Percentiles rank a stretch among this genome's conserved stretches.
phyloP scores from a whole-genome alignment of 2,888 invertebrate species.

The Corbicula japonica region DNA sequence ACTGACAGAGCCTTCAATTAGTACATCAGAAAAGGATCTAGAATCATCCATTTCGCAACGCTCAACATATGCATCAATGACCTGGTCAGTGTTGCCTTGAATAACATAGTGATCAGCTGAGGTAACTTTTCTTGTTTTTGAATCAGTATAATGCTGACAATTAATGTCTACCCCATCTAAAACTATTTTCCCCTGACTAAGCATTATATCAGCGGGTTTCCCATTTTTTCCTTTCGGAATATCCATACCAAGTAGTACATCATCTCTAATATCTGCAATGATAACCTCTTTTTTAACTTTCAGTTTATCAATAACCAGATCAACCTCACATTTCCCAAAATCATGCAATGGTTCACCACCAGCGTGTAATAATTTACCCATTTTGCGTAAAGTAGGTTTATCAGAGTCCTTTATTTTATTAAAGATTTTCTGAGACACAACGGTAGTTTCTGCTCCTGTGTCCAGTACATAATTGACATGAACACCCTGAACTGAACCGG shows the following conservation, averaged over 20 bases:
- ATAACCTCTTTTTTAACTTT: constrained; percentile 27
- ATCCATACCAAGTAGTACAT: constrained; percentile 42
- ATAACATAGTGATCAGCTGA: no score
- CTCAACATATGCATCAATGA: no score
- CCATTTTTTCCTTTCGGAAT: constrained; percentile 29
- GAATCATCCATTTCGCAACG: no score
- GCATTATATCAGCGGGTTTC: constrained; percentile 35
- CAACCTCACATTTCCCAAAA: constrained; percentile 19
- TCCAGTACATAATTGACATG: constrained; percentile 32
- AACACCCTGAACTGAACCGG: constrained; percentile 17
- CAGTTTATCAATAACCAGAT: constrained; percentile 3
- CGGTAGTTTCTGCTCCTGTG: constrained; percentile 25
- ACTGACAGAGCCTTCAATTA: no score
- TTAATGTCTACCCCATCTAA: no score
- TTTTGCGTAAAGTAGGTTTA: constrained; percentile 14
- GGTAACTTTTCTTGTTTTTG: no score
- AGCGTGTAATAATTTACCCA: constrained; percentile 31
- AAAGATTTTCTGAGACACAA: constrained; percentile 17
- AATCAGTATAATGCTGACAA: no score
- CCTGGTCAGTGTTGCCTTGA: no score
- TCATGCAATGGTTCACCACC: constrained; percentile 26
- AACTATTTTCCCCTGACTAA: constrained; percentile 43
- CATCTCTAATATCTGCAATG: constrained; percentile 38
- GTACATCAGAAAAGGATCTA: no score
- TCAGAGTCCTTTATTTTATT: constrained; percentile 22